These are phyloP conservation scores for Hexactinellida sp. DNA, from an alignment of 37 sponge, comb jelly and placozoan genomes.

Conservation along the genomic window DNA sequence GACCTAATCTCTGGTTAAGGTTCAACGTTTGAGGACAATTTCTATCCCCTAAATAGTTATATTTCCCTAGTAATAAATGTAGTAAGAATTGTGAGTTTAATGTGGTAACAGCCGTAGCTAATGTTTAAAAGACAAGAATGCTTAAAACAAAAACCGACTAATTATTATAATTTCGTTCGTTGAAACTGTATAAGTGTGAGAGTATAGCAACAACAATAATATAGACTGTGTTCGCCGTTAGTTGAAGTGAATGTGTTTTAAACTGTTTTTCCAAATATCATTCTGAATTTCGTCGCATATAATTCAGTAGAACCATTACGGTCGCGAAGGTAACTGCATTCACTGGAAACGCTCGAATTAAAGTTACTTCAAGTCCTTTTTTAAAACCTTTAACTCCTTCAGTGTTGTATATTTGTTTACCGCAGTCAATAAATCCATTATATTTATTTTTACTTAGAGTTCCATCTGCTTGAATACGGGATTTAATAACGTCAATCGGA, in stretches of 20 bases:
- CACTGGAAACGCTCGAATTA: conserved; percentile 67
- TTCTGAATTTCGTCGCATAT: conserved; percentile 16
- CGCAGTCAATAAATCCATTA: conserved; percentile 44
- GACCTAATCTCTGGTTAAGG: no score
- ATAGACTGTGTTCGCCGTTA: background rate
- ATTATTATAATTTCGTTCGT: background rate
- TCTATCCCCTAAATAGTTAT: no score
- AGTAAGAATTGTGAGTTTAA: no score
- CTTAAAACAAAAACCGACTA: background rate
- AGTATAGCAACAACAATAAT: background rate
- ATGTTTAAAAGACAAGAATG: background rate
- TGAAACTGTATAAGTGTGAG: no score
- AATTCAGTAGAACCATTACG: conserved; percentile 39
- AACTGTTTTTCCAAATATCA: background rate
- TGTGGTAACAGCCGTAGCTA: background rate
- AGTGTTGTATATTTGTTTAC: conserved; percentile 38
- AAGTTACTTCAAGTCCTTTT: conserved; percentile 49
- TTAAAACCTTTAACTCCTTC: conserved; percentile 45
- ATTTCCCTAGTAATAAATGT: no score
- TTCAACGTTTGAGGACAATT: no score
- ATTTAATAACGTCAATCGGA: conserved; percentile 77
- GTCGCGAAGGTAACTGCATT: conserved; percentile 64
- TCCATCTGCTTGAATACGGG: conserved; percentile 64
- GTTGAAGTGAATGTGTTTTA: background rate
- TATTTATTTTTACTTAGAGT: conserved; percentile 28